phyloP scores from a whole-genome alignment of 2,888 invertebrate species.

The Leptura quadrifasciata region DNA sequence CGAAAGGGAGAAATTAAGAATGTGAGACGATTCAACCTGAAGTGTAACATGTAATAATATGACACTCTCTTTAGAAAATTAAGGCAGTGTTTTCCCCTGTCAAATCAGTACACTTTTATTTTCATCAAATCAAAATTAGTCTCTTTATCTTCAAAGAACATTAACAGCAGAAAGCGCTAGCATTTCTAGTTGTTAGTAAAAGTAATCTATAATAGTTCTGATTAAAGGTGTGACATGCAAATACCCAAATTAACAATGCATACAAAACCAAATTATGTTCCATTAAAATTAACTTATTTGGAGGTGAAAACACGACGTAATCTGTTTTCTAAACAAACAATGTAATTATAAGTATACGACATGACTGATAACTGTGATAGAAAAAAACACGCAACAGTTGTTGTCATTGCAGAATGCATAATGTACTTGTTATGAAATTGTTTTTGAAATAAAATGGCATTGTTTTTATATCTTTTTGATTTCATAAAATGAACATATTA shows the following conservation, averaged over 20 bases:
- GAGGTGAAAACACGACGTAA: neutral
- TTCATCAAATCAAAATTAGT: too few species aligned
- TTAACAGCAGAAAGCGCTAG: neutral
- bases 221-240: neutral
- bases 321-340: neutral
- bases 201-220: neutral
- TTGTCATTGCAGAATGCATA: neutral
- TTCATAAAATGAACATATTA: too few species aligned
- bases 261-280: neutral
- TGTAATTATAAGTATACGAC: neutral
- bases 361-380: neutral
- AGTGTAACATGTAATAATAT: too few species aligned
- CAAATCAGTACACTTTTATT: too few species aligned
- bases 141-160: too few species aligned
- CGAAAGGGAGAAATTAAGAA: too few species aligned
- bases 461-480: too few species aligned
- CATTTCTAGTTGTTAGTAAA: neutral
- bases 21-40: too few species aligned
- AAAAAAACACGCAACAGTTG: neutral
- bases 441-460: too few species aligned
- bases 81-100: too few species aligned
- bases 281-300: neutral
- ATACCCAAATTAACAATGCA: neutral
- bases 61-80: too few species aligned
- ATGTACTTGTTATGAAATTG: neutral